A percentile compares a stretch with the other conserved stretches of the same genome.
These are phyloP conservation scores for Maylandia zebra DNA, from an alignment of 2,113 vertebrate genomes.

Conservation along the genomic window DNA sequence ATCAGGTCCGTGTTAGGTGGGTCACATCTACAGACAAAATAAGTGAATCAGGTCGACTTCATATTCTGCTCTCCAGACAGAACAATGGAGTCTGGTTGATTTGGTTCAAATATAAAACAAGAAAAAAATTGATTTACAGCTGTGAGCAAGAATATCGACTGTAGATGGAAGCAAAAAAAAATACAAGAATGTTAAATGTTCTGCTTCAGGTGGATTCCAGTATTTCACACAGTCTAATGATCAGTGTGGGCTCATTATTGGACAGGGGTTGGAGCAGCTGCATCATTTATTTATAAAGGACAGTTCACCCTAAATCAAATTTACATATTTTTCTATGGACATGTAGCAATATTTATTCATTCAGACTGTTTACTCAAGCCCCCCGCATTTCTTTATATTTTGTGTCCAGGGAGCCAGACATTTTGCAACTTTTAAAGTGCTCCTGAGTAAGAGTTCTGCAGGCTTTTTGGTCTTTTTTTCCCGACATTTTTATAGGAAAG, in stretches of 20 bases:
- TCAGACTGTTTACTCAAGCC: background rate
- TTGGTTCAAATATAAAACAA: background rate
- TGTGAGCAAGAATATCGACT: background rate
- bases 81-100: background rate
- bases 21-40: background rate
- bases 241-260: background rate
- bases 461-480: background rate
- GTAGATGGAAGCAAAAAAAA: background rate
- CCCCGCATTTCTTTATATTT: background rate
- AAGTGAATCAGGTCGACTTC: background rate
- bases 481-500: fast-evolving
- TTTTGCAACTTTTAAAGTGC: background rate
- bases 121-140: background rate
- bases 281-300: background rate
- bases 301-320: background rate
- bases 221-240: background rate
- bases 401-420: background rate
- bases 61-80: background rate
- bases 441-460: background rate
- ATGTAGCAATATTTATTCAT: background rate
- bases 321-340: background rate
- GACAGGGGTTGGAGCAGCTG: background rate
- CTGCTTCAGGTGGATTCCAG: background rate
- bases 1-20: background rate
- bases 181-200: background rate